Evolutionary conservation across 2,888 invertebrate genomes (phyloP), one percentile per base, ranked within the genome.

Genomic region (Reticulitermes lucifugus): DNA sequence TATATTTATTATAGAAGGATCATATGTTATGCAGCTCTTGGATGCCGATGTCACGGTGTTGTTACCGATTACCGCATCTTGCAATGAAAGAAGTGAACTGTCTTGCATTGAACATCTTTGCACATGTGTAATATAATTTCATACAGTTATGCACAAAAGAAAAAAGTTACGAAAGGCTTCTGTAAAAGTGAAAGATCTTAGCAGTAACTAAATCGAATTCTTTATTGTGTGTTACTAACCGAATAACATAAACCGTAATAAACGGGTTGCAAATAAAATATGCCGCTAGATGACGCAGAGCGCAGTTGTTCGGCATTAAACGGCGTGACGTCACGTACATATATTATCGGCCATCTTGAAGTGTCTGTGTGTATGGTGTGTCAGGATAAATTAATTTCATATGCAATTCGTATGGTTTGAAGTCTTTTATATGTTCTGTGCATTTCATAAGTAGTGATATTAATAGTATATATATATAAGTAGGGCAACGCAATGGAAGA

Each of bases 401-500:
- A 92, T 90, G 89, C 91, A 92, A 91, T 92, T 92, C 93, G 93
- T 91, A 93, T 93, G 93, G 92, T 93, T 93, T 92, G 93, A 92
- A 93, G 92, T 92, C 92, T 79, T 55, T 82, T 85, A 46, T 77
- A 41, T 43, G 70, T 83, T 87, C 43, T 73, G 65, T 79, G 59
- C 59, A 75, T 85, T 70, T 85, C 70, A 43, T 65, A 25, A 81
- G 18, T 43, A 43, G 46, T 43, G 70, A 70, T 43, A 43, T 14
- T 46, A 22, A 79, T 73, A 59, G 41, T 79, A 85, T 86, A 88
- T 88, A 88, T 88, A 88, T 89, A 88, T 87, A 86, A 85, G 87
- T 88, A 89, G 88, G 88, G 89, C 88, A 87, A 87, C 88, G 90
- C 89, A 89, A 97, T 97, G 97, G 97, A 98, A 93, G 97, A 98